These are phyloP conservation scores for Stegophylla sp. DNA, from an alignment of 2,888 invertebrate species.

Conservation along the genomic window DNA sequence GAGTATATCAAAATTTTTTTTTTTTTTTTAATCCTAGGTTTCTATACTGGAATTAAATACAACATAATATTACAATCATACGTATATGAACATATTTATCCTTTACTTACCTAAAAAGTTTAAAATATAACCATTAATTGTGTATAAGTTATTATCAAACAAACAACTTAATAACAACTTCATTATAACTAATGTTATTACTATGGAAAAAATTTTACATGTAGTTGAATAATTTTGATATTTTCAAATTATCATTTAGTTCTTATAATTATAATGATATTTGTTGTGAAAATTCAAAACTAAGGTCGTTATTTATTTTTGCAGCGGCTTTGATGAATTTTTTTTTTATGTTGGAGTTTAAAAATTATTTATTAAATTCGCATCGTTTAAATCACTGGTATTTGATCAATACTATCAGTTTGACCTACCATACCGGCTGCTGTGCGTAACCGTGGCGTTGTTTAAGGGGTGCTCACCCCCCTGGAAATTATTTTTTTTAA, in stretches of 20 bases:
- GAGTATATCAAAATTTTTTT: no score
- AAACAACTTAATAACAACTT: no score
- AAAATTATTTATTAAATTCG: constrained; percentile 24
- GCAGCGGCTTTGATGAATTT: not conserved
- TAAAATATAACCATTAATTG: no score
- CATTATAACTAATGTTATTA: no score
- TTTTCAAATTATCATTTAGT: not conserved
- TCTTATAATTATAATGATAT: not conserved
- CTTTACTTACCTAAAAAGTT: no score
- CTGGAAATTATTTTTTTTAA: constrained; percentile 46
- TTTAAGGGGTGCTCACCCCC: constrained; percentile 45
- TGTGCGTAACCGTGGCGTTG: constrained; percentile 8
- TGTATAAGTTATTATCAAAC: no score
- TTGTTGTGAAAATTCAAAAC: not conserved
- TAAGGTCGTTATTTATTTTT: constrained; percentile 1
- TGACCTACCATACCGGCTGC: constrained; percentile 10
- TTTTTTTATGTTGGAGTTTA: constrained; percentile 16
- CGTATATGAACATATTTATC: no score
- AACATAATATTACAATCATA: no score
- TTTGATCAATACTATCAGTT: constrained; percentile 50
- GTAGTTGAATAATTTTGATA: not conserved
- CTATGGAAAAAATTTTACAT: no score
- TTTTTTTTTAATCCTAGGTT: no score
- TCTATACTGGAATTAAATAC: no score
- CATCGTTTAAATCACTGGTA: constrained; percentile 47